Percentiles rank a stretch among this genome's conserved stretches.
These are phyloP conservation scores for Malurus leucopterus DNA, from an alignment of 2,797 vertebrate species.

Conservation along the genomic window DNA sequence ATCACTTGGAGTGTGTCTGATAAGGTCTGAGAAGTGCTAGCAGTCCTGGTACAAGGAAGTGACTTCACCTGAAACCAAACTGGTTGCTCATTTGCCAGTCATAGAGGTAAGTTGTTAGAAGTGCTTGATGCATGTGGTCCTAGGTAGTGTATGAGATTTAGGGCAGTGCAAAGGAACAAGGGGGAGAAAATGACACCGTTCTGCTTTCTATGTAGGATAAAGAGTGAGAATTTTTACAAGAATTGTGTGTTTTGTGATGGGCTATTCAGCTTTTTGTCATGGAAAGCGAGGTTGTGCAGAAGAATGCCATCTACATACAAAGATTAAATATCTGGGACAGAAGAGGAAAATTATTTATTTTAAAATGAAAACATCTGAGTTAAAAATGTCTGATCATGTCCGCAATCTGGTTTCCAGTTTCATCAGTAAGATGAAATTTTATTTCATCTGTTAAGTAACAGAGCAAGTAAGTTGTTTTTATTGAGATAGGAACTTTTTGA, in stretches of 20 bases:
- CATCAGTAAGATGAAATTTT: neutral
- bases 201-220: neutral
- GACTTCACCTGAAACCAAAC: neutral
- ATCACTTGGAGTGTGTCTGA: neutral
- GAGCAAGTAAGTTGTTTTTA: neutral
- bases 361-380: neutral
- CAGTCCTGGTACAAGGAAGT: neutral
- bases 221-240: neutral
- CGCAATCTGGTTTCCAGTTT: neutral
- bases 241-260: neutral
- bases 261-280: neutral
- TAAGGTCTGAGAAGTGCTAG: neutral
- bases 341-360: neutral
- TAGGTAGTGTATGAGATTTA: neutral
- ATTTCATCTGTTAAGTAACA: neutral
- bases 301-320: neutral
- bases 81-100: neutral
- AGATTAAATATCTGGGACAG: neutral
- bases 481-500: neutral
- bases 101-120: conserved; percentile 13
- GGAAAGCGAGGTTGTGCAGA: neutral
- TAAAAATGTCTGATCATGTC: neutral
- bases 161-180: neutral
- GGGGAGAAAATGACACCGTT: accelerated
- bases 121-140: neutral